These are phyloP conservation scores for Lepidostoma basale DNA, from an alignment of 1,140 invertebrate genomes.

Conservation along the genomic window DNA sequence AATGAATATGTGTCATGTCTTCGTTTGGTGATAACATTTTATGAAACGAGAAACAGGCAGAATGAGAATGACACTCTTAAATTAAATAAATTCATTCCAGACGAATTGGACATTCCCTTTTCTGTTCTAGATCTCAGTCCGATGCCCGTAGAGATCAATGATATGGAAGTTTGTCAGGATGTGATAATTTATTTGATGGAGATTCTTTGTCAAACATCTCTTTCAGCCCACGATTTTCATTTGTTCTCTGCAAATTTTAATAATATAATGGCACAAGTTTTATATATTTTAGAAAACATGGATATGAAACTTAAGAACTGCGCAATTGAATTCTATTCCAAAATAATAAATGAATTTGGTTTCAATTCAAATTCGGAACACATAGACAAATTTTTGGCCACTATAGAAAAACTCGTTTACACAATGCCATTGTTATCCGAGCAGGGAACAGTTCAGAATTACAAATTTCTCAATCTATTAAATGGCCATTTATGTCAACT, in stretches of 20 bases:
- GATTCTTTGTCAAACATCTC: conserved; percentile 24
- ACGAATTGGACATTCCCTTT: conserved; percentile 53
- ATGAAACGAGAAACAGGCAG: conserved; percentile 48
- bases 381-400: conserved; percentile 33
- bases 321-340: conserved; percentile 53
- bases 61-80: not conserved
- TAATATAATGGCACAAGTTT: conserved; percentile 45
- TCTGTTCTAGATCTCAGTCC: conserved; percentile 58
- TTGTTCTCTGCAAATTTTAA: not conserved
- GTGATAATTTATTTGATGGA: conserved; percentile 49
- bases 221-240: conserved; percentile 7
- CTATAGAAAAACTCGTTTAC: conserved; percentile 29
- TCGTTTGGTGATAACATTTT: conserved; percentile 54
- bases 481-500: conserved; percentile 29
- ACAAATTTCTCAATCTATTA: conserved; percentile 17
- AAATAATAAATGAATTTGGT: conserved; percentile 50
- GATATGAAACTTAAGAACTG: conserved; percentile 52
- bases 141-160: conserved; percentile 52
- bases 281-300: conserved; percentile 53
- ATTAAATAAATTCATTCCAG: conserved; percentile 54
- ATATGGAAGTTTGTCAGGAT: conserved; percentile 51
- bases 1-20: conserved; percentile 57
- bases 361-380: conserved; percentile 47
- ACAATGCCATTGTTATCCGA: conserved; percentile 4
- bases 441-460: not conserved